phyloP scores from a whole-genome alignment of 2,797 vertebrate genomes.

The Acomys russatus region DNA sequence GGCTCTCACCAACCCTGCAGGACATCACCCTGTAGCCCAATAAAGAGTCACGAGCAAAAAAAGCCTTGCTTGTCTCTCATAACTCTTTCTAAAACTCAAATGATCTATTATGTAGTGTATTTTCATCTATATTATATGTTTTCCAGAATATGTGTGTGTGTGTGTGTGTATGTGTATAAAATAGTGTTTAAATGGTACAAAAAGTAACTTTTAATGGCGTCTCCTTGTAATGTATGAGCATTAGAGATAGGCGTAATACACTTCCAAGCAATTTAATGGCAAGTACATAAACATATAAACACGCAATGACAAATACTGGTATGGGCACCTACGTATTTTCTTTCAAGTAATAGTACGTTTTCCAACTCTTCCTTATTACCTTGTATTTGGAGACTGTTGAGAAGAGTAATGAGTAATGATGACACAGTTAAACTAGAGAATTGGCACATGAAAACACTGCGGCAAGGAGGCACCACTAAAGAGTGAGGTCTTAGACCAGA shows the following conservation, averaged over 20 bases:
- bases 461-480: neutral
- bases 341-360: neutral
- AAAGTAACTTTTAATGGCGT: neutral
- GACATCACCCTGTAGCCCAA: neutral
- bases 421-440: neutral
- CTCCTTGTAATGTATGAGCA: neutral
- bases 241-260: neutral
- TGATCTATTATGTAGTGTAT: slow-evolving; percentile 27
- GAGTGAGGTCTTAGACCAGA: neutral
- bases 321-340: neutral
- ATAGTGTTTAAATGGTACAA: neutral
- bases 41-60: neutral
- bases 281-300: neutral
- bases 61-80: neutral
- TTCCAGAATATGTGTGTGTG: slow-evolving; percentile 31
- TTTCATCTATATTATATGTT: slow-evolving; percentile 10
- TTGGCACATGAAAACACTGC: neutral
- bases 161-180: neutral
- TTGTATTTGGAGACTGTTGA: neutral
- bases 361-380: neutral
- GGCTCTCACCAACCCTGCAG: neutral
- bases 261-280: slow-evolving; percentile 44
- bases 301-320: neutral
- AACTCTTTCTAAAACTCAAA: slow-evolving; percentile 29
- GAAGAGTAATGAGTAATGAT: no score